These are phyloP conservation scores for Carcharodon carcharias DNA, from an alignment of 2,797 vertebrate genomes.

Conservation along the genomic window DNA sequence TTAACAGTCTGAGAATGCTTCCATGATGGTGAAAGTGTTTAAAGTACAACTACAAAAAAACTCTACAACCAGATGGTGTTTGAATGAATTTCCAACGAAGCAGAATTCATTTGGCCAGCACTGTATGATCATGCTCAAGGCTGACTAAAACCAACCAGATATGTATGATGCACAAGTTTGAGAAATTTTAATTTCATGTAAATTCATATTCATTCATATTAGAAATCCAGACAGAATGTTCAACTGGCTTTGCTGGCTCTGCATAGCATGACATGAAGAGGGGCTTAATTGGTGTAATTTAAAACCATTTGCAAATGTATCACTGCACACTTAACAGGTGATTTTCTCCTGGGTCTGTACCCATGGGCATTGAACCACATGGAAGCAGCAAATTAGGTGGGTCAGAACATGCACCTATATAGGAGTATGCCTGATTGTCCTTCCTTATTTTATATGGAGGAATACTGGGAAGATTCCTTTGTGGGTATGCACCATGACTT, in stretches of 20 bases:
- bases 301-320: neutral
- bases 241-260: neutral
- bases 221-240: neutral
- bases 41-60: neutral
- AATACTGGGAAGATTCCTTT: neutral
- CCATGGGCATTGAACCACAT: neutral
- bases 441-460: neutral
- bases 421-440: neutral
- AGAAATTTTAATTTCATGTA: neutral
- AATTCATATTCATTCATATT: neutral
- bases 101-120: neutral
- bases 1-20: neutral
- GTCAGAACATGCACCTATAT: neutral
- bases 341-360: neutral
- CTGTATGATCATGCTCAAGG: neutral
- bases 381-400: neutral
- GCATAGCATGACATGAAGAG: neutral
- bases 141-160: neutral
- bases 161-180: neutral
- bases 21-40: neutral
- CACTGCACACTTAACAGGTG: neutral
- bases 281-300: neutral
- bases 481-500: neutral
- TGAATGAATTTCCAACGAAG: neutral
- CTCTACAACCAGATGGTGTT: neutral